Evolutionary conservation across 2,797 vertebrate genomes (phyloP).

Genomic region (Sebastes vulpes): DNA sequence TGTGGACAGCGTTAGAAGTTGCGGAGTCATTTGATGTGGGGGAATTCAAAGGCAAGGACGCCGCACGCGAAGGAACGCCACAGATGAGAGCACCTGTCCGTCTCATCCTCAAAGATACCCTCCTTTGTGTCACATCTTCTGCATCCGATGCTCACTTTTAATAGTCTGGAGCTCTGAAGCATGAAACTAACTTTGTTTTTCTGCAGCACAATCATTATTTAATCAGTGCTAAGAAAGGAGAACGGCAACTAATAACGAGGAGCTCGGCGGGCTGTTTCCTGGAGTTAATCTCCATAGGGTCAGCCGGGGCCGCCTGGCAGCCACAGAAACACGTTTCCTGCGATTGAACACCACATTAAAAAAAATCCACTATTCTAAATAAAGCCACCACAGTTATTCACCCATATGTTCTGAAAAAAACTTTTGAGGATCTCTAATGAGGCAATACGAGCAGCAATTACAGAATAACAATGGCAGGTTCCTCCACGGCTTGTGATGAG

Average conservation of each 20-base stretch:
- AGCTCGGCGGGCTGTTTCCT: conserved; percentile 41
- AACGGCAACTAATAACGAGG: conserved; percentile 37
- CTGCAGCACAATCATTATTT: conserved; percentile 58
- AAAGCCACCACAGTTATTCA: conserved; percentile 37
- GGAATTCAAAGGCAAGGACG: conserved; percentile 29
- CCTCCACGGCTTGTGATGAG: background rate
- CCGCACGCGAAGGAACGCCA: background rate
- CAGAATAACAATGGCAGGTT: conserved; percentile 7
- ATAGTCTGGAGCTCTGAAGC: conserved; percentile 53
- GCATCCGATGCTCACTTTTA: conserved; percentile 18
- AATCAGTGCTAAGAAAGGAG: conserved; percentile 52
- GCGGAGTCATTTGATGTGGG: conserved; percentile 18
- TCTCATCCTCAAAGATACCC: conserved; percentile 32
- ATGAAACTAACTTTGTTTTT: conserved; percentile 58
- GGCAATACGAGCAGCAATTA: conserved; percentile 45
- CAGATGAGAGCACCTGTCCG: conserved; percentile 29
- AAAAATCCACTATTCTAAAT: conserved; percentile 45
- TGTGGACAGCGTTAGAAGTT: conserved; percentile 8
- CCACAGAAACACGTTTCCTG: conserved; percentile 27
- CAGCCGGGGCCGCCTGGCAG: conserved; percentile 35
- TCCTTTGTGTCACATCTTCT: conserved; percentile 5
- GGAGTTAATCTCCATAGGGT: conserved; percentile 50
- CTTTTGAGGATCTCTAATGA: conserved; percentile 44
- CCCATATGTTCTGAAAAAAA: conserved; percentile 35
- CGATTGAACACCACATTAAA: conserved; percentile 45